Base-by-base conservation (phyloP, 2,888 invertebrate species). In the Sicus ferrugineus region DNA sequence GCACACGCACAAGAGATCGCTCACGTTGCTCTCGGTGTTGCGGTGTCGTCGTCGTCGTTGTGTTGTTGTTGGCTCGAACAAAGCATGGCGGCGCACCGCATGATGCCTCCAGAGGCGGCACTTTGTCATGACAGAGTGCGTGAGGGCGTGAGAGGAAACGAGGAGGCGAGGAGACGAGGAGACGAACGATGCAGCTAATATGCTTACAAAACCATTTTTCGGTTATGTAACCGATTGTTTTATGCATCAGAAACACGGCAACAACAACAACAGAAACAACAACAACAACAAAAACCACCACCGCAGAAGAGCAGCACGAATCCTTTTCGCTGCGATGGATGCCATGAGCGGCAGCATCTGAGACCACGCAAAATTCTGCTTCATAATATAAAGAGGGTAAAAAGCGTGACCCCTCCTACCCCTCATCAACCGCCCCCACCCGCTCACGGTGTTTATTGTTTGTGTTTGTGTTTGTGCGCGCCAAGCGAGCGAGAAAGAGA, bases 151-250 rank as follows among this genome's bases (percentile, higher is more conserved):
- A n/a, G n/a, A n/a, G n/a, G n/a, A n/a, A n/a, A n/a, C n/a, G n/a
- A n/a, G n/a, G n/a, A n/a, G n/a, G n/a, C n/a, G n/a, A n/a, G n/a
- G n/a, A n/a, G 26, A 58, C 58, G 9, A 38, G 7, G 7, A 9
- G 42, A n/a, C 1, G 16, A 42, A 42, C 42, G 42, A 62, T 54
- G 73, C 78, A 77, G 77, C 77, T 80, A 78, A 80, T 80, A 78
- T 80, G 81, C 80, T 80, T 78, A 75, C 75, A 77, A 77, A 79
- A 78, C 80, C 80, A 80, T 80, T 80, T 80, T 78, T 77, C 78
- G 79, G 76, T 77, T 75, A 75, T 73, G 70, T 74, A 72, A 72
- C 70, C 68, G 66, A 72, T 73, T 71, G 72, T 69, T 68, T 72
- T 72, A 75, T 71, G 73, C 69, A 67, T n/a, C 23, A 34, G 6